Base-by-base conservation (phyloP, 92 coral and sea anemone species). In the Porites evermanni region DNA sequence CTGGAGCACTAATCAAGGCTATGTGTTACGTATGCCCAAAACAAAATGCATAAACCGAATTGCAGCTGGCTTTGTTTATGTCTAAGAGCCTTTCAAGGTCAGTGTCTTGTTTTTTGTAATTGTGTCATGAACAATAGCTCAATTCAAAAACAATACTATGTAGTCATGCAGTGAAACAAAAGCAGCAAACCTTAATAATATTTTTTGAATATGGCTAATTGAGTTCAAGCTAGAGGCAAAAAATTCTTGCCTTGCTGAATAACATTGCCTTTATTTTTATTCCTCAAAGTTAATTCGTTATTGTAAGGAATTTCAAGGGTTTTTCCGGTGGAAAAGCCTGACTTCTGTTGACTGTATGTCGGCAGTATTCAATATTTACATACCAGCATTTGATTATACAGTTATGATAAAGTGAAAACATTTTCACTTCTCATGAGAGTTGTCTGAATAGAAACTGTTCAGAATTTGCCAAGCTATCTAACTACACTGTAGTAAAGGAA, bases 61-160 rank as follows among this genome's bases (percentile, higher is more conserved):
- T 24, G 56, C 53, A 53, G 70, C n/a, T 23, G 67, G 59, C 68
- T 23, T 50, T 79, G 67, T 81, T 58, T n/a, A 81, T 58, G 58
- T 58, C 6, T 47, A 52, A 58, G 68, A 70, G 78, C 53, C 71
- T 56, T 81, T 20, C 20, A 70, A 29, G 78, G 86, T 81, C 75
- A 81, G 86, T 81, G 21, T 29, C 69, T 51, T 81, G 58, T 68
- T 70, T 81, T 81, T 11, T 44, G 67, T 54, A 7, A 60, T 60
- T 70, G 75, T 53, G 77, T 70, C 24, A 19, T 58, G 29, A 63
- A 70, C 86, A 70, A 81, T 80, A 1, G 21, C 32, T 11, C 8
- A 21, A 8, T 58, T 7, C 19, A 70, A 24, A 56, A 29, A 53
- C 26, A 59, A 70, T 47, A 58, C 18, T 59, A 54, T 70, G 53